Conservation (phyloP, 2,797 vertebrate genomes). For the Luscinia luscinia region DNA sequence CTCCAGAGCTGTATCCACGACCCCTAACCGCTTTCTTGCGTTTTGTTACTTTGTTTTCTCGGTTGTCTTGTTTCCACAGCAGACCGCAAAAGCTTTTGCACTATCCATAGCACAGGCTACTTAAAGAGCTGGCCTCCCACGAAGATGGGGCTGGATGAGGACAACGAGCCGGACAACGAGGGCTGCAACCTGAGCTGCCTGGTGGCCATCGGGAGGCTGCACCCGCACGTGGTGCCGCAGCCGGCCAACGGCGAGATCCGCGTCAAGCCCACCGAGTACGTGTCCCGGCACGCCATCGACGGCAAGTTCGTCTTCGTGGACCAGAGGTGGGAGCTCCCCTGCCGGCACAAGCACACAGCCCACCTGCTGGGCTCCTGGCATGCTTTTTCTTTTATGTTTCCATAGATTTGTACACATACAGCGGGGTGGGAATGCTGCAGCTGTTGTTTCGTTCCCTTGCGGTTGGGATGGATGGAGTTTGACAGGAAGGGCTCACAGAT, state of each 20-base stretch:
- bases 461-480: too few relatives aligned
- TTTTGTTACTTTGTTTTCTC: not conserved
- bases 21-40: slow-evolving; percentile 5
- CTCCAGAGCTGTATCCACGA: not conserved
- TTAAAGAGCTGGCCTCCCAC: slow-evolving; percentile 99
- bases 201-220: slow-evolving; percentile 94
- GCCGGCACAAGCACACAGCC: too few relatives aligned
- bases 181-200: slow-evolving; percentile 98
- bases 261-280: slow-evolving; percentile 95
- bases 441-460: too few relatives aligned
- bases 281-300: slow-evolving; percentile 96
- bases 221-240: slow-evolving; percentile 92
- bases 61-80: slow-evolving; percentile 74
- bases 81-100: slow-evolving; percentile 99
- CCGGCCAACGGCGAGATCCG: slow-evolving; percentile 91
- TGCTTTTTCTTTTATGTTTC: too few relatives aligned
- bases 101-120: slow-evolving; percentile 98
- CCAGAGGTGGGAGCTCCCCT: slow-evolving; percentile 87
- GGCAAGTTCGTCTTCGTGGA: slow-evolving; percentile 99
- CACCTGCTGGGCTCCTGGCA: too few relatives aligned
- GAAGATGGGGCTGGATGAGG: slow-evolving; percentile 97
- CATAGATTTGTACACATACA: fast-evolving
- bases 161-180: slow-evolving; percentile 95
- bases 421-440: too few relatives aligned
- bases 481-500: too few relatives aligned